Base-by-base conservation (phyloP, 2,888 invertebrate genomes). In the Diploptera punctata region DNA sequence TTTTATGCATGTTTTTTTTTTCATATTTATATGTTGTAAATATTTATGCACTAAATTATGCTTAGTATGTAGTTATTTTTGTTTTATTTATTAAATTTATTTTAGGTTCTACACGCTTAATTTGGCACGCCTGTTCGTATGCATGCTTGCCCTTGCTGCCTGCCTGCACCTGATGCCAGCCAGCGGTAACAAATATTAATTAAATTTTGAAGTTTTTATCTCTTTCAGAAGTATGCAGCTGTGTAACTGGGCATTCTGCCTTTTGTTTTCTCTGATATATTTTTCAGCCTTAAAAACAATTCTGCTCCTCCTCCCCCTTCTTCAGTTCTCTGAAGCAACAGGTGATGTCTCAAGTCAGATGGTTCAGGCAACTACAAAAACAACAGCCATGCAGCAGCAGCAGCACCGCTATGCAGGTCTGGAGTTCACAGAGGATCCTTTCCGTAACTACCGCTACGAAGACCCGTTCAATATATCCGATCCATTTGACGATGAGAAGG, bases 341-440 rank as follows among this genome's bases (percentile, higher is more conserved):
- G 70, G 47, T 47, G 60, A 72, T 31, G 70, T 67, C 49, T 65
- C 67, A 67, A 72, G 65, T 38, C 68, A 68, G 65, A 52, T 21
- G 43, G 68, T 49, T 19, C 52, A 44, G 57, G 78, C 80, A 65
- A 78, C 47, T 33, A 57, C 65, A 47, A 43, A 24, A 24, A 24
- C 67, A 18, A 54, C 62, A 49, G 33, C 33, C 33, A 33, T 7
- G 33, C 33, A 33, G 33, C 33, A 33, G 33, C 33, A 5, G 10
- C 70, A 72, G 60, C 57, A 52, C 47, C 75, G 74, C 21, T 76
- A 75, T 60, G 73, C 76, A 18, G 73, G 65, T 54, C 83, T 90
- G 81, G 95, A 95, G 83, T 95, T 95, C 84, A 90, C 91, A 76
- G 94, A 95, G 84, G 95, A 95, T 85, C 95, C 95, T 74, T 95